Conservation (phyloP, 1,140 invertebrate species). For the Paramacrobiotus metropolitanus region DNA sequence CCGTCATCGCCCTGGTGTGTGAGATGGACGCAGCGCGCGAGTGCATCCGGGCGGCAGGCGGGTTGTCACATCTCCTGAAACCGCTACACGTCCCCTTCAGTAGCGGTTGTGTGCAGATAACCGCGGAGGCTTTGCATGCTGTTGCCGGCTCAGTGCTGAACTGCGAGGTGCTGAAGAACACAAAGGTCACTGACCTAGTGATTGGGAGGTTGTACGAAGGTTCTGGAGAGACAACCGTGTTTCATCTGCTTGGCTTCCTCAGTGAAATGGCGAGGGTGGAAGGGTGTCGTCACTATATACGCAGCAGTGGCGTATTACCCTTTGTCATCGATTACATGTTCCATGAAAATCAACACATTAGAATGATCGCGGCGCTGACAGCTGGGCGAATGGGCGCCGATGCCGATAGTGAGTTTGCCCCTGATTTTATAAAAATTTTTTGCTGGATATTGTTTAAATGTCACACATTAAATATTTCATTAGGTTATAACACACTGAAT, state of each 20-base stretch:
- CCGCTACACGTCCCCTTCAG: background rate
- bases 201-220: background rate
- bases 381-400: slow-evolving; percentile 2
- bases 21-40: background rate
- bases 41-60: background rate
- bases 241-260: background rate
- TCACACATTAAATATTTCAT: background rate
- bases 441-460: background rate
- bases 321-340: slow-evolving; percentile 2
- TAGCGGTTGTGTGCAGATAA: background rate
- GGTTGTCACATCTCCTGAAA: background rate
- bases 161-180: background rate
- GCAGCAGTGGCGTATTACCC: background rate
- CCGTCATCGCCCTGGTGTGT: background rate
- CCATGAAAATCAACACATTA: background rate
- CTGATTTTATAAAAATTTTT: background rate
- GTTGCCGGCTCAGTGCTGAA: background rate
- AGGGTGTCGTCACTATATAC: background rate
- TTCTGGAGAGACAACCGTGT: background rate
- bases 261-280: background rate
- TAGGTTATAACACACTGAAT: background rate
- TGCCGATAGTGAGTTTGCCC: background rate
- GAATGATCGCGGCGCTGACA: background rate
- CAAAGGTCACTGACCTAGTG: background rate
- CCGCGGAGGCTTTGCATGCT: background rate